These are phyloP conservation scores for Gymnogyps californianus DNA, from an alignment of 2,113 vertebrate genomes.

Conservation along the genomic window DNA sequence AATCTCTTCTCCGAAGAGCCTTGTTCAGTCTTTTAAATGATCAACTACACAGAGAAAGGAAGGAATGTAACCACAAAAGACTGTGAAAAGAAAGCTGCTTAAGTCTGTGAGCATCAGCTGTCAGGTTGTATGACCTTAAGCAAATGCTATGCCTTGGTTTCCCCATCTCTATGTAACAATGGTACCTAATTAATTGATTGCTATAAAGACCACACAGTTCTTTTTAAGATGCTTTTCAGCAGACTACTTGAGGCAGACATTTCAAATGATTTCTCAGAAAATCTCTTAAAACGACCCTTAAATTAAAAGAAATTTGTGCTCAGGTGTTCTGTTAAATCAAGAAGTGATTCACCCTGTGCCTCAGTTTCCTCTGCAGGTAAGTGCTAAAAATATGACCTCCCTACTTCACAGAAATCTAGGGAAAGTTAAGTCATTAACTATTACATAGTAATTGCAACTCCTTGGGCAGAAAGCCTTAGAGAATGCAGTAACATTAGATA, in stretches of 20 bases:
- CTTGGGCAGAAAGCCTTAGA: background rate
- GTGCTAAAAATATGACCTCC: background rate
- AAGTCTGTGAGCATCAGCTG: background rate
- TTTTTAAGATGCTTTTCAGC: background rate
- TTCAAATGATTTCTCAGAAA: background rate
- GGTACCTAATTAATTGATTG: background rate
- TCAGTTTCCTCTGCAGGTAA: background rate
- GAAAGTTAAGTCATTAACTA: background rate
- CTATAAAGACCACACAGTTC: background rate
- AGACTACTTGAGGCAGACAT: background rate
- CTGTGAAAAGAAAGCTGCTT: background rate
- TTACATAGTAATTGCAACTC: background rate
- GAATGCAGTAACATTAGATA: background rate
- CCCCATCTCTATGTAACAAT: accelerated
- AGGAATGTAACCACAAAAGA: background rate
- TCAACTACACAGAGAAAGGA: background rate
- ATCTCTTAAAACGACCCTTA: background rate
- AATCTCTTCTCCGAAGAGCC: constrained; percentile 37
- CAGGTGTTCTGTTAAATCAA: background rate
- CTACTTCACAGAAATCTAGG: background rate
- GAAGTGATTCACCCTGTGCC: background rate
- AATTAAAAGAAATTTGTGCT: background rate
- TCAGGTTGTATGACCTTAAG: background rate
- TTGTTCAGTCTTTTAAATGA: constrained; percentile 22
- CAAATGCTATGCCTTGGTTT: background rate